Conservation (phyloP, 2,113 vertebrate genomes). For the Recurvirostra avosetta region DNA sequence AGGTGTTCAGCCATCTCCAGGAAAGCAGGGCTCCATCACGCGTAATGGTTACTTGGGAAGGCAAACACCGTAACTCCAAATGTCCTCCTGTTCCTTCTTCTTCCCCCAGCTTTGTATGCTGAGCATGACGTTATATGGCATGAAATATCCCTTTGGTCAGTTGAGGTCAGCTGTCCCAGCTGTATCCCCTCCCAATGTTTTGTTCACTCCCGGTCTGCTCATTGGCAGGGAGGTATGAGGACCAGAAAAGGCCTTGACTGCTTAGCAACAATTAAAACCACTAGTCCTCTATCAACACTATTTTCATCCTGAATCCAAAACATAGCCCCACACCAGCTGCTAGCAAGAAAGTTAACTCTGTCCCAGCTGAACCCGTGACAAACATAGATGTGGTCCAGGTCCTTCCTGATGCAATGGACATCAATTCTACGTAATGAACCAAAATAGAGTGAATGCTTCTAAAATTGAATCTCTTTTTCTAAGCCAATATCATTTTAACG, state of each 20-base stretch:
- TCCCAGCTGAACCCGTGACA: background rate
- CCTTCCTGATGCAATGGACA: background rate
- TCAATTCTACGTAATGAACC: background rate
- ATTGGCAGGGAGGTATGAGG: background rate
- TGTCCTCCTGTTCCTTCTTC: background rate
- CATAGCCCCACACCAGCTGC: background rate
- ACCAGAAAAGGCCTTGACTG: background rate
- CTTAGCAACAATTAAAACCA: background rate
- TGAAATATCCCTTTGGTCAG: background rate
- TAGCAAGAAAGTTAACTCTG: background rate
- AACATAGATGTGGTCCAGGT: background rate
- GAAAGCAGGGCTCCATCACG: background rate
- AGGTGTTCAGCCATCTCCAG: background rate
- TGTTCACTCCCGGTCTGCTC: background rate
- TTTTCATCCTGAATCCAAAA: background rate
- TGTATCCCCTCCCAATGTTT: background rate
- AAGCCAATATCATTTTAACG: background rate
- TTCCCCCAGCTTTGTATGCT: background rate
- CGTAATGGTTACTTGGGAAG: background rate
- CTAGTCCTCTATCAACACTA: background rate
- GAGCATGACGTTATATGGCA: background rate
- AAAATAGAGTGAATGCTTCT: background rate
- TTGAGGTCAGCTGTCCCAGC: background rate
- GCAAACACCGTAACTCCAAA: background rate
- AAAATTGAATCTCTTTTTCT: background rate